Conservation (phyloP, 2,888 invertebrate species). For the Yponomeuta sedellus region DNA sequence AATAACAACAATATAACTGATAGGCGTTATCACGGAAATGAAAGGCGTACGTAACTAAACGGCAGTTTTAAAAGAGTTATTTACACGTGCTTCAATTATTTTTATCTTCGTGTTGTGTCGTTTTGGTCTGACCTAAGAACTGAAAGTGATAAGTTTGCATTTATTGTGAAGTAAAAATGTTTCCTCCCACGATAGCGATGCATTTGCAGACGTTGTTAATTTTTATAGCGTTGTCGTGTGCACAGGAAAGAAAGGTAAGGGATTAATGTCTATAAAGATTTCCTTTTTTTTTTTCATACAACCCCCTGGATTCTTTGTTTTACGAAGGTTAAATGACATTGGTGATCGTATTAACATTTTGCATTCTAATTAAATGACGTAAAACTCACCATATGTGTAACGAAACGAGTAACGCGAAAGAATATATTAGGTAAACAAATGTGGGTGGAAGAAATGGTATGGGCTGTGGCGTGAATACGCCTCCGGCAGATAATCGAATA, state of each 20-base stretch:
- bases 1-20: background rate
- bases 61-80: constrained; percentile 22
- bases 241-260: constrained; percentile 58
- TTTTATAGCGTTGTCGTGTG: constrained; percentile 38
- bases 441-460: too few relatives aligned
- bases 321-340: too few relatives aligned
- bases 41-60: constrained; percentile 20
- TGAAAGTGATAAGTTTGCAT: constrained; percentile 24
- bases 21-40: constrained; percentile 4
- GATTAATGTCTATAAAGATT: background rate
- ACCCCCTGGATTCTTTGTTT: constrained; percentile 5
- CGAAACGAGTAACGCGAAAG: too few relatives aligned
- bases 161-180: constrained; percentile 35
- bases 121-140: constrained; percentile 21
- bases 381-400: too few relatives aligned
- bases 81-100: constrained; percentile 41
- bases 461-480: too few relatives aligned
- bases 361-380: too few relatives aligned
- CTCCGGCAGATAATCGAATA: too few relatives aligned
- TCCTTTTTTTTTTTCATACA: background rate
- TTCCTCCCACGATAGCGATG: constrained; percentile 47
- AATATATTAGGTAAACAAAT: too few relatives aligned
- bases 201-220: constrained; percentile 39
- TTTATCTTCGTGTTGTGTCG: constrained; percentile 33
- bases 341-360: too few relatives aligned